These are phyloP conservation scores for Temnothorax nylanderi DNA, from an alignment of 1,140 invertebrate genomes.

Conservation along the genomic window DNA sequence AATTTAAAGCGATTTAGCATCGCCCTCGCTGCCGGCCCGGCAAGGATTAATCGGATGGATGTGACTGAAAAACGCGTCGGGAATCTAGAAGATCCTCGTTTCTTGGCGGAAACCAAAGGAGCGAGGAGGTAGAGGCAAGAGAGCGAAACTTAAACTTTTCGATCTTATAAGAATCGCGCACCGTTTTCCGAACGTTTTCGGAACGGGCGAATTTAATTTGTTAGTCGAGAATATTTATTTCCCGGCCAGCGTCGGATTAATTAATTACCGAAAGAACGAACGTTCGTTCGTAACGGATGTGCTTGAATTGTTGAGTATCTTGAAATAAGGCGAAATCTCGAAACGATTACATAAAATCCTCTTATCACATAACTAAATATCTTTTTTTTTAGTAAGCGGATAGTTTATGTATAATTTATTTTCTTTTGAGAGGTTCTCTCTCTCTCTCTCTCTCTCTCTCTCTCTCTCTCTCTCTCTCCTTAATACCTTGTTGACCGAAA, in stretches of 20 bases:
- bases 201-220: slow-evolving; percentile 34
- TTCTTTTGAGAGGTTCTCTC: neutral
- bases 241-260: slow-evolving; percentile 10
- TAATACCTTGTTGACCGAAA: neutral
- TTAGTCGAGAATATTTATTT: slow-evolving; percentile 46
- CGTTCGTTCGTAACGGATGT: neutral
- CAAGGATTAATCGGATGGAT: slow-evolving; percentile 67
- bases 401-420: neutral
- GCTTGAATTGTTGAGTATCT: neutral
- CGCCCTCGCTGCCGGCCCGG: neutral
- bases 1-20: slow-evolving; percentile 70
- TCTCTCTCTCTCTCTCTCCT: no score
- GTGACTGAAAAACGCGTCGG: slow-evolving; percentile 65
- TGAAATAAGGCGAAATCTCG: no score
- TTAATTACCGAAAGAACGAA: slow-evolving; percentile 37
- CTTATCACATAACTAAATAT: neutral
- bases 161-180: slow-evolving; percentile 31
- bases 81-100: slow-evolving; percentile 54
- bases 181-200: slow-evolving; percentile 17
- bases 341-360: neutral
- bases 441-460: no score
- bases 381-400: neutral
- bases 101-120: slow-evolving; percentile 41
- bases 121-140: neutral
- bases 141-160: slow-evolving; percentile 30